These are phyloP conservation scores for Macrophya alboannulata DNA, from an alignment of 2,888 invertebrate genomes.

Conservation along the genomic window DNA sequence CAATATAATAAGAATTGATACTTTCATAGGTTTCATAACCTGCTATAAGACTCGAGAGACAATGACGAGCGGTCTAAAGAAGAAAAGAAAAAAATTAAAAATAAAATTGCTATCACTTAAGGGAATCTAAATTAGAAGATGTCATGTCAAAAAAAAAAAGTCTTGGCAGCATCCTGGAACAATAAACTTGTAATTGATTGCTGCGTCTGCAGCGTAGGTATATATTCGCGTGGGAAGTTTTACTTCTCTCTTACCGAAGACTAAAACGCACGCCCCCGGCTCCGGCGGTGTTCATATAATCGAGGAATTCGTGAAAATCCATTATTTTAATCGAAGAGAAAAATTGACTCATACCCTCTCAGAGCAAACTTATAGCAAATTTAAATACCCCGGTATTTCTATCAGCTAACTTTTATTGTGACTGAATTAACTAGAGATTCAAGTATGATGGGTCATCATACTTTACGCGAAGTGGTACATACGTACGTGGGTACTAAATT, in stretches of 20 bases:
- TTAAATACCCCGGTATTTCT: neutral
- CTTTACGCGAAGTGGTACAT: neutral
- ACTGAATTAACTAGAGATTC: neutral
- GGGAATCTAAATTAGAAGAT: slow-evolving; percentile 48
- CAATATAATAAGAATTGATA: slow-evolving; percentile 31
- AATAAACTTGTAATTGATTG: slow-evolving; percentile 41
- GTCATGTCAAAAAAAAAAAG: slow-evolving; percentile 24
- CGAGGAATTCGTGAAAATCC: no score
- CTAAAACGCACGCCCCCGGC: neutral
- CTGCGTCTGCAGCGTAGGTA: no score
- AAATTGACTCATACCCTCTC: no score
- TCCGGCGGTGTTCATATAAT: no score
- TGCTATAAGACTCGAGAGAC: neutral
- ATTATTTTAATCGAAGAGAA: no score
- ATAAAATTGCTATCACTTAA: neutral
- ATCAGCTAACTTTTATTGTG: neutral
- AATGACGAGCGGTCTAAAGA: slow-evolving; percentile 19
- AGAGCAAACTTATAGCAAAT: no score
- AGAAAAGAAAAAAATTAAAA: neutral
- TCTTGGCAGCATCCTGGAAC: neutral
- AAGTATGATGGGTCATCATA: neutral
- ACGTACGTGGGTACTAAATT: neutral
- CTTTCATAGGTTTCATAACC: slow-evolving; percentile 41
- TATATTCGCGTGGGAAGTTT: neutral
- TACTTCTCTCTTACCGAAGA: neutral